Percentiles rank a stretch among this genome's conserved stretches.
Conservation (phyloP, 2,888 invertebrate species). For the Adineta ricciae region DNA sequence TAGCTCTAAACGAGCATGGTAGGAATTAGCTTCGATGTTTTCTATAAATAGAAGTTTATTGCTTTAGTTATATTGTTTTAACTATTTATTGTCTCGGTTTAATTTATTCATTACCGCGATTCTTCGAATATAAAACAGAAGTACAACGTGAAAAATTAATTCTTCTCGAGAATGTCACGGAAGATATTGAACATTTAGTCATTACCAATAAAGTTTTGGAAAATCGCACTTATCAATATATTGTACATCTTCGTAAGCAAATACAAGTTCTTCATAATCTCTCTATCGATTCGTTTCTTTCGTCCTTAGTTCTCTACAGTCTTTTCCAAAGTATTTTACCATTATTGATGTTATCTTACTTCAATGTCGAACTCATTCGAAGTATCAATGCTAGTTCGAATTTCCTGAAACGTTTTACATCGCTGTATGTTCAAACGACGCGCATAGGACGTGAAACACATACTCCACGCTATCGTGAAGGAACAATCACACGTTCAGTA, state of each 20-base stretch:
- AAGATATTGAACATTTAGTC: not conserved
- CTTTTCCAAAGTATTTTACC: conserved; percentile 33
- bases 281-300: not conserved
- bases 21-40: not conserved
- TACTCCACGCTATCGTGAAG: not conserved
- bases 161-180: not conserved
- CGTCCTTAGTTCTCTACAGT: conserved; percentile 3
- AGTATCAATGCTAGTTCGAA: conserved; percentile 22
- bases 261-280: not conserved
- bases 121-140: conserved; percentile 27
- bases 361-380: conserved; percentile 24
- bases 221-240: not conserved
- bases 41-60: not conserved
- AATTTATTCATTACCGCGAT: conserved; percentile 31
- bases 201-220: not conserved
- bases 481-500: not conserved
- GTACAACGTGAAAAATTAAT: conserved; percentile 16
- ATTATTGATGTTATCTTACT: conserved; percentile 22
- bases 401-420: conserved; percentile 3
- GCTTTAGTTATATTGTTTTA: not conserved
- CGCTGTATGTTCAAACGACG: not conserved
- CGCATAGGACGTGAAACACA: not conserved
- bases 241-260: not conserved
- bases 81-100: conserved; percentile 25
- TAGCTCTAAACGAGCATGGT: conserved; percentile 22